These are phyloP conservation scores for Caenorhabditis sinica DNA, from an alignment of 2,888 invertebrate species.

Conservation along the genomic window DNA sequence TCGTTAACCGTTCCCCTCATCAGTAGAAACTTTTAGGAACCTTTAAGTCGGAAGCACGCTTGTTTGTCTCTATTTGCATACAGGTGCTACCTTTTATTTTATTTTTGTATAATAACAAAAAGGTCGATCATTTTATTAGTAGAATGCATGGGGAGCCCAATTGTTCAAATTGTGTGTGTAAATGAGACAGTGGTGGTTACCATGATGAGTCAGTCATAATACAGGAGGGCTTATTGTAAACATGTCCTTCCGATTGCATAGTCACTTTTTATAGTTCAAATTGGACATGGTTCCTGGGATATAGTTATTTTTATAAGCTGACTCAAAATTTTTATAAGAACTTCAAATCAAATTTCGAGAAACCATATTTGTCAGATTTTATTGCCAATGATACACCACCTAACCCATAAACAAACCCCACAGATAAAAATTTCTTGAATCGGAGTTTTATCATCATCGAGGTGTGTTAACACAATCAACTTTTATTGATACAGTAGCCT, in stretches of 20 bases:
- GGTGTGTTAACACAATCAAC: constrained; percentile 42
- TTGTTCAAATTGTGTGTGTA: constrained; percentile 38
- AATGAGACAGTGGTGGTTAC: constrained; percentile 36
- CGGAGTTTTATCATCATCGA: constrained; percentile 42
- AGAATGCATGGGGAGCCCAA: constrained; percentile 28
- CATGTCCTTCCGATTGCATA: constrained; percentile 4
- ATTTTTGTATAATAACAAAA: constrained; percentile 39
- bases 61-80: constrained; percentile 13
- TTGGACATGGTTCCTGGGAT: background rate
- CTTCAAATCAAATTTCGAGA: background rate
- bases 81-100: constrained; percentile 25
- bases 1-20: constrained; percentile 54
- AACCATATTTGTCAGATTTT: too few relatives aligned
- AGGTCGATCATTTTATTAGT: constrained; percentile 55
- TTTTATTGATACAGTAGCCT: background rate
- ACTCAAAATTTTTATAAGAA: background rate
- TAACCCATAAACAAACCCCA: constrained; percentile 18
- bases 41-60: constrained; percentile 44
- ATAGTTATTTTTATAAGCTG: too few relatives aligned
- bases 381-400: too few relatives aligned
- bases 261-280: background rate
- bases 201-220: constrained; percentile 16
- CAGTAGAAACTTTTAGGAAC: background rate
- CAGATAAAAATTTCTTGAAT: constrained; percentile 29
- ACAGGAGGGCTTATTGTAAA: constrained; percentile 34